Base-by-base conservation (phyloP, 2,113 vertebrate species). In the Coracopsis vasa region DNA sequence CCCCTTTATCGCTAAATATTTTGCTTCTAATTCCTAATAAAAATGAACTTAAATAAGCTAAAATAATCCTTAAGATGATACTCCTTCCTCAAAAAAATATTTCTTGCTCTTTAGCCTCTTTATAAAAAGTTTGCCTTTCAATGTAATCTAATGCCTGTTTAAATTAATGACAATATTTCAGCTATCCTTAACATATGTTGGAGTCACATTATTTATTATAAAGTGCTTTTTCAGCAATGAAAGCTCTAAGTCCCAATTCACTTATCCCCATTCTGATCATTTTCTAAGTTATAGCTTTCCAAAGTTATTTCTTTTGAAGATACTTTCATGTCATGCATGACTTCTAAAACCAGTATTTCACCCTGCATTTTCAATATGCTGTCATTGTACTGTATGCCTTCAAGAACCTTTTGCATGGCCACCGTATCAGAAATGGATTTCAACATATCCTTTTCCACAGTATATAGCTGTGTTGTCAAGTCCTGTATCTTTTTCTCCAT, bases 391-490 rank as follows among this genome's bases (percentile, higher is more conserved):
- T 98, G 98, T 14, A 99, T 92, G 12, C 95, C 94, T 94, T 99
- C 98, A 80, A 99, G 97, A 47, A 96, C 88, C 92, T 98, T 98
- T 41, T 98, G 97, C 89, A 99, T 96, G 1, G 92, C 97, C 12
- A 97, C 86, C 50, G 98, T 98, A 91, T 98, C 98, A 42, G 97
- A 98, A 9, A 98, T 84, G 0, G 98, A 97, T 96, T 98, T 99
- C 75, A 99, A 47, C 98, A 99, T 98, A 83, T 97, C 98, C 74
- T 98, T 98, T 97, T 99, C 99, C 10, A 98, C 95, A 48, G 98
- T 94, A 6, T 98, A 96, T 53, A 99, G 98, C 97, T 99, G 98
- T 15, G 98, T 33, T 4, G 98, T 98, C 90, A 99, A 96, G 45
- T 98, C 98, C 77, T 98, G 97, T 65, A 99, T 95, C 77, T 98